phyloP scores from a whole-genome alignment of 2,797 vertebrate species.

The Lagocephalus sceleratus region DNA sequence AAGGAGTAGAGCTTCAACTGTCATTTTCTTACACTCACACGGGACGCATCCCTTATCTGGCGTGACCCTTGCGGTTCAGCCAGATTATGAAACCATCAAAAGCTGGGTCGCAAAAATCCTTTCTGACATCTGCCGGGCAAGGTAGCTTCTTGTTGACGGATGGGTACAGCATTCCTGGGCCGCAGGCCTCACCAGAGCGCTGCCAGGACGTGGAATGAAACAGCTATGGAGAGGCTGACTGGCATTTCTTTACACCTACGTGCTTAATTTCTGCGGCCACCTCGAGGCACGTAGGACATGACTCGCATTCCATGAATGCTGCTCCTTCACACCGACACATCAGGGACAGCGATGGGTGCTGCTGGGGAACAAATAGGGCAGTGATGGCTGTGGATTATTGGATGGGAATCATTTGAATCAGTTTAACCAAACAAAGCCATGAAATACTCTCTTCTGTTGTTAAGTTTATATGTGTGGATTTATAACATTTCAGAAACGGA shows the following conservation, averaged over 20 bases:
- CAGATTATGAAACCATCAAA: conserved; percentile 72
- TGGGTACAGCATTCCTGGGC: conserved; percentile 78
- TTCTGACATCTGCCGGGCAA: conserved; percentile 73
- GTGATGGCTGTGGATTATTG: conserved; percentile 46
- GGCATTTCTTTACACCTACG: conserved; percentile 80
- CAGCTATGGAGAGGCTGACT: conserved; percentile 62
- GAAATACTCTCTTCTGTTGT: no score
- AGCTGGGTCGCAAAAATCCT: conserved; percentile 77
- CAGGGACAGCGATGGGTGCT: conserved; percentile 50
- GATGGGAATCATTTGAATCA: conserved; percentile 47
- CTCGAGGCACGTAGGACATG: conserved; percentile 74
- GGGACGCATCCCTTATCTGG: background rate
- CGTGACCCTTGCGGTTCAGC: conserved; percentile 31
- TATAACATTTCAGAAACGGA: no score
- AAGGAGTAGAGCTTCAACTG: background rate
- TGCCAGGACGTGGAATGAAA: conserved; percentile 65
- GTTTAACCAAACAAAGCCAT: conserved; percentile 6
- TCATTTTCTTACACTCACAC: background rate
- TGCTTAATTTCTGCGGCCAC: conserved; percentile 78
- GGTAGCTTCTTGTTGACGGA: conserved; percentile 76
- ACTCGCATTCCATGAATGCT: conserved; percentile 68
- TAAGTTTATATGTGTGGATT: no score
- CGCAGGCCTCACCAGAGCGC: conserved; percentile 60
- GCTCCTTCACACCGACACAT: conserved; percentile 61
- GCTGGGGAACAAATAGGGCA: conserved; percentile 49